Percentiles rank a stretch among this genome's conserved stretches.
Evolutionary conservation across 1,140 invertebrate genomes (phyloP).

Genomic region (Brachionus manjavacas): DNA sequence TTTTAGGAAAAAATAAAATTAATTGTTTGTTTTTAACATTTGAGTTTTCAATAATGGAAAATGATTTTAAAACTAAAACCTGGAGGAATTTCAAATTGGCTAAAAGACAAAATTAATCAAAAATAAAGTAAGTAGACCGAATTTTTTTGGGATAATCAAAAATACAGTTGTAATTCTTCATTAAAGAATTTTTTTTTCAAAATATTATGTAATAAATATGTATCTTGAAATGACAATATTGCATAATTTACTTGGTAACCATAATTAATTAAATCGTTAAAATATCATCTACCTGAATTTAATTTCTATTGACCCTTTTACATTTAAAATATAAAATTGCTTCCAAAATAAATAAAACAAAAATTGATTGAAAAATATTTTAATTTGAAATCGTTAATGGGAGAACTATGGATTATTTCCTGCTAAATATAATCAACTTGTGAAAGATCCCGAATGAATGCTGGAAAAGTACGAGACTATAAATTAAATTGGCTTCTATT

Average conservation of each 20-base stretch:
- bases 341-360: too few species aligned
- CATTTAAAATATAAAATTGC: background rate
- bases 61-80: background rate
- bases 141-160: background rate
- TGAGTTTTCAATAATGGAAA: background rate
- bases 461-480: background rate
- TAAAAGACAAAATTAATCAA: background rate
- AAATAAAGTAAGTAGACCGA: background rate
- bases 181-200: background rate
- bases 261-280: background rate
- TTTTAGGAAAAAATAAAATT: background rate
- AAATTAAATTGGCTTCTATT: background rate
- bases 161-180: background rate
- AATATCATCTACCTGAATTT: background rate
- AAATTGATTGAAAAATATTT: too few species aligned
- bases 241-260: background rate
- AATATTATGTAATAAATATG: background rate
- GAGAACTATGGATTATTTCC: too few species aligned
- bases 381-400: too few species aligned
- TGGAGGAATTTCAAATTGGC: background rate
- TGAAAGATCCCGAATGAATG: background rate
- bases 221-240: constrained; percentile 10
- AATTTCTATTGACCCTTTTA: background rate
- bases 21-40: background rate
- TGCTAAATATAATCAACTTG: too few species aligned